These are phyloP conservation scores for Barbus barbus DNA, from an alignment of 2,113 vertebrate genomes.

Conservation along the genomic window DNA sequence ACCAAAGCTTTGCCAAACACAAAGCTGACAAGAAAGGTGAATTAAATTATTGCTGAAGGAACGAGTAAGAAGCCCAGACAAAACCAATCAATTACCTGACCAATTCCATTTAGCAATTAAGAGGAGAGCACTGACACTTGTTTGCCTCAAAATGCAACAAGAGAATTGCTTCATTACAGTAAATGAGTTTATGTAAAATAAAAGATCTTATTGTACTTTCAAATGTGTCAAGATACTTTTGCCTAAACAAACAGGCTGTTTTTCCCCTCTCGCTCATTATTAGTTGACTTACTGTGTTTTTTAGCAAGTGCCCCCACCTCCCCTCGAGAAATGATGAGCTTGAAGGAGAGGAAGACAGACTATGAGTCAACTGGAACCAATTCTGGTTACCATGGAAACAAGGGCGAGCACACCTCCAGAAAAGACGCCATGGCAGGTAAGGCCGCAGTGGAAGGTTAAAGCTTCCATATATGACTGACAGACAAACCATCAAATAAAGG, in stretches of 20 bases:
- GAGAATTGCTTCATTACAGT: conserved; percentile 28
- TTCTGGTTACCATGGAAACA: conserved; percentile 88
- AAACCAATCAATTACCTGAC: conserved; percentile 27
- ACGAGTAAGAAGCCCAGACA: background rate
- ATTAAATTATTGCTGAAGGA: conserved; percentile 15
- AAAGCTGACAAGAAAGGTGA: conserved; percentile 9
- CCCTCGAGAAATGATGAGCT: conserved; percentile 94
- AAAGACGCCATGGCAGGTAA: conserved; percentile 94
- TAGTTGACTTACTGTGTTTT: conserved; percentile 35
- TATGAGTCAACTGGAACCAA: conserved; percentile 92
- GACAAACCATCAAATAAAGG: background rate
- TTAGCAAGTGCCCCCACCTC: conserved; percentile 95
- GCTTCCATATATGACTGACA: too few species aligned
- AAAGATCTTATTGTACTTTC: conserved; percentile 12
- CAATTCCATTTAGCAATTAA: conserved; percentile 30
- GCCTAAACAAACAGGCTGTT: background rate
- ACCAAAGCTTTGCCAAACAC: background rate
- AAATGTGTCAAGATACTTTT: background rate
- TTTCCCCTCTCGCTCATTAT: background rate
- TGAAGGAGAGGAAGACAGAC: conserved; percentile 96
- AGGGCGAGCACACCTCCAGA: conserved; percentile 95
- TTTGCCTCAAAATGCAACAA: background rate
- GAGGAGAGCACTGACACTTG: conserved; percentile 7
- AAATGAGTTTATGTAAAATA: conserved; percentile 10
- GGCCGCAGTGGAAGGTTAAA: conserved; percentile 1